A percentile compares a stretch with the other conserved stretches of the same genome.
Conservation (phyloP, 2,797 vertebrate species). For the Acropternis orthonyx region DNA sequence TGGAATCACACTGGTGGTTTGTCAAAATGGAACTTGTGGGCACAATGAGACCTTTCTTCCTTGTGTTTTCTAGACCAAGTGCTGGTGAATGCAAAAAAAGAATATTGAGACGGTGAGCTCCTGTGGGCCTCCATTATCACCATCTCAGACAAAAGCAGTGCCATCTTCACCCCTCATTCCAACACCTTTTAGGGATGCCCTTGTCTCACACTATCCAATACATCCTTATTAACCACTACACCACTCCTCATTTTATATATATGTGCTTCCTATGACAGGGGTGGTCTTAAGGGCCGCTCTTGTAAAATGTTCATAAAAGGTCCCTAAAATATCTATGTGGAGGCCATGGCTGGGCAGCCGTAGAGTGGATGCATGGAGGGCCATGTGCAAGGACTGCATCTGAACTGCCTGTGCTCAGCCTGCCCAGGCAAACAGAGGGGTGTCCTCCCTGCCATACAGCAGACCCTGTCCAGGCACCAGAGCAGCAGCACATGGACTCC, state of each 20-base stretch:
- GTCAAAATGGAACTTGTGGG: neutral
- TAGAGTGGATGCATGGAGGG: neutral
- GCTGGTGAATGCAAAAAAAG: neutral
- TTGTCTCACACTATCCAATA: neutral
- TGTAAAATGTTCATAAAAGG: neutral
- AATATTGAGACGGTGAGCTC: neutral
- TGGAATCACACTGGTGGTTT: neutral
- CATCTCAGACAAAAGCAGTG: neutral
- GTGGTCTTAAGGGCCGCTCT: neutral
- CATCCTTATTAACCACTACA: neutral
- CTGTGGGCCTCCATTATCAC: neutral
- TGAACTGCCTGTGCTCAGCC: neutral
- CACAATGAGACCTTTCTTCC: neutral
- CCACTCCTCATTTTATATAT: neutral
- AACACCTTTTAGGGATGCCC: neutral
- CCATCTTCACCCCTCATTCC: neutral
- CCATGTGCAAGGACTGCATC: fast-evolving
- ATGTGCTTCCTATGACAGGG: neutral
- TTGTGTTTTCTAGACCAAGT: neutral
- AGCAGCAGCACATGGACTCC: neutral
- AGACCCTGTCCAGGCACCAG: neutral
- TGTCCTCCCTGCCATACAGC: neutral
- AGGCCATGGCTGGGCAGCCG: fast-evolving
- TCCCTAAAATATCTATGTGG: neutral
- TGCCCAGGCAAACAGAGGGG: neutral